phyloP scores from a whole-genome alignment of 2,888 invertebrate genomes.

The Archaeoteleia sp. region DNA sequence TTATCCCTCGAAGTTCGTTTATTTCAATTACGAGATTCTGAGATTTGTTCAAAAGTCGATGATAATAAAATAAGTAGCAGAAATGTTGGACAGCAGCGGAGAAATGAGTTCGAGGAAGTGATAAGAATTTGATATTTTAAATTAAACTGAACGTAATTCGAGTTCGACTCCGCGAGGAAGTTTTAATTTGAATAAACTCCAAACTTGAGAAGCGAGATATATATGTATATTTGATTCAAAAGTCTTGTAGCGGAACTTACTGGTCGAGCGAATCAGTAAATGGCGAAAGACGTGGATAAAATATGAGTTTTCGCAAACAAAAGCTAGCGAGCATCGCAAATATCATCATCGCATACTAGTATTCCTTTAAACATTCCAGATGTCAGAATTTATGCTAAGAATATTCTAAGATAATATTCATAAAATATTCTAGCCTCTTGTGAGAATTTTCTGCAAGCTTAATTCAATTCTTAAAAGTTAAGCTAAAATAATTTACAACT shows the following conservation, averaged over 20 bases:
- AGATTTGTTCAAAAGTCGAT: constrained; percentile 1
- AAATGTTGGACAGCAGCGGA: neutral
- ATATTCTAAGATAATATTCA: too few relatives aligned
- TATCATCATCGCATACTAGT: constrained; percentile 13
- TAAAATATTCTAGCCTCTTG: too few relatives aligned
- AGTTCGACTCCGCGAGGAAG: constrained; percentile 20
- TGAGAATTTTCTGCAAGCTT: too few relatives aligned
- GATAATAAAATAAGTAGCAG: constrained; percentile 1
- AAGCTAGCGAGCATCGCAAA: constrained; percentile 19
- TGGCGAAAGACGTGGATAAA: constrained; percentile 30
- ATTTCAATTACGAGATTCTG: too few relatives aligned
- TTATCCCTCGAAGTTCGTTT: too few relatives aligned
- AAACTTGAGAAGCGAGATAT: constrained; percentile 8
- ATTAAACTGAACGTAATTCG: constrained; percentile 19
- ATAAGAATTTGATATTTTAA: constrained; percentile 29
- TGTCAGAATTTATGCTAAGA: too few relatives aligned
- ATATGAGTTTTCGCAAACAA: constrained; percentile 24
- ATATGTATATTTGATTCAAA: constrained; percentile 14
- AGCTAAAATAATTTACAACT: too few relatives aligned
- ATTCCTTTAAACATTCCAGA: neutral
- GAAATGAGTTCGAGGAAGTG: constrained; percentile 4
- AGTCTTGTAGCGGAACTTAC: constrained; percentile 29
- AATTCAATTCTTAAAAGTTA: too few relatives aligned
- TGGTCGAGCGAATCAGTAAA: constrained; percentile 22
- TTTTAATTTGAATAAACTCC: constrained; percentile 40